Percentiles rank a stretch among this genome's conserved stretches.
phyloP scores from a whole-genome alignment of 2,888 invertebrate genomes.

The Catocala sponsa region DNA sequence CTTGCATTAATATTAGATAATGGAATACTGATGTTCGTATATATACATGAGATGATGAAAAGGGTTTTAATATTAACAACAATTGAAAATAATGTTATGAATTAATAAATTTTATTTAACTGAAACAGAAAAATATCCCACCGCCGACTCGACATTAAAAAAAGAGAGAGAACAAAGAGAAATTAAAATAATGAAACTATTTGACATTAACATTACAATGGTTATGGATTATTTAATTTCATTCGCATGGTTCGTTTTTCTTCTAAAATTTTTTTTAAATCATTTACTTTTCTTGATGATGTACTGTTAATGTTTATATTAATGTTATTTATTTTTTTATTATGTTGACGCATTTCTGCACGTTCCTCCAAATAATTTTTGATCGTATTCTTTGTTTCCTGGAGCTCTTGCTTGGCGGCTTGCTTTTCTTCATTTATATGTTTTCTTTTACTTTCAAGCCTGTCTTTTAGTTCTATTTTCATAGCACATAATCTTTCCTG shows the following conservation, averaged over 20 bases:
- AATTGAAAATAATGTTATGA: conserved; percentile 2
- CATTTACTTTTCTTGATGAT: conserved; percentile 76
- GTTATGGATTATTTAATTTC: conserved; percentile 34
- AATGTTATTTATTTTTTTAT: conserved; percentile 58
- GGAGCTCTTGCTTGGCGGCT: conserved; percentile 79
- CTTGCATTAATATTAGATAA: too few relatives aligned
- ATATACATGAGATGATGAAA: too few relatives aligned
- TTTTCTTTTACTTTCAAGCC: conserved; percentile 82
- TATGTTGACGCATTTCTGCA: conserved; percentile 61
- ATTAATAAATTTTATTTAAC: too few relatives aligned
- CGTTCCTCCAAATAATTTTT: conserved; percentile 72
- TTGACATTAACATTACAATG: conserved; percentile 22
- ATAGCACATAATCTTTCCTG: conserved; percentile 85
- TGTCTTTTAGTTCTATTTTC: conserved; percentile 84
- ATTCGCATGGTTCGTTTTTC: conserved; percentile 79
- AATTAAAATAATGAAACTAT: conserved; percentile 24
- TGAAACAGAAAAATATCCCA: too few relatives aligned
- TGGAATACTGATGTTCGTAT: too few relatives aligned
- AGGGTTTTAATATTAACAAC: conserved; percentile 9
- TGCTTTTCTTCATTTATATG: conserved; percentile 78
- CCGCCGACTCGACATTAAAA: too few relatives aligned
- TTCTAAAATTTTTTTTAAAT: conserved; percentile 81
- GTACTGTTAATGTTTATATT: conserved; percentile 47
- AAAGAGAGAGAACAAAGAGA: conserved; percentile 24
- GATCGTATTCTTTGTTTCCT: conserved; percentile 79